phyloP scores from a whole-genome alignment of 2,888 invertebrate species.

The Cheilosia vernalis region DNA sequence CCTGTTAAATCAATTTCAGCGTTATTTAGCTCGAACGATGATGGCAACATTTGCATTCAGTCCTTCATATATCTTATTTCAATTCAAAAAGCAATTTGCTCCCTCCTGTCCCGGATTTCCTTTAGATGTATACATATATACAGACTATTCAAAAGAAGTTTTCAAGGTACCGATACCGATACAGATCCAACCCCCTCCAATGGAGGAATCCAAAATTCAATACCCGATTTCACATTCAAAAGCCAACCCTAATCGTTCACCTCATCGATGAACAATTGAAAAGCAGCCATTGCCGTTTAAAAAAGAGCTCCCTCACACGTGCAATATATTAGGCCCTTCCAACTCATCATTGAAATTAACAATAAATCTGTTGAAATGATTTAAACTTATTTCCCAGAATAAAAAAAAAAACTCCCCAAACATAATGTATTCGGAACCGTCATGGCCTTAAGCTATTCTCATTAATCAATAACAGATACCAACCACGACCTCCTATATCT shows the following conservation, averaged over 20 bases:
- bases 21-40: too few species aligned
- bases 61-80: too few species aligned
- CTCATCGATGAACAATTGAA: slow-evolving; percentile 2
- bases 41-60: too few species aligned
- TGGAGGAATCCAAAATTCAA: neutral
- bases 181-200: neutral
- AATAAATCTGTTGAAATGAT: slow-evolving; percentile 61
- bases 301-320: slow-evolving; percentile 17
- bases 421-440: neutral
- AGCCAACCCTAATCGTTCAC: slow-evolving; percentile 1
- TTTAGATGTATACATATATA: too few species aligned
- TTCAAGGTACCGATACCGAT: neutral
- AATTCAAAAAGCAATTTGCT: too few species aligned
- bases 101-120: too few species aligned
- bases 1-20: too few species aligned
- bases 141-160: neutral
- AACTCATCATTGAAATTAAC: slow-evolving; percentile 49
- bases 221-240: neutral
- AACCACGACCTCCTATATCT: neutral
- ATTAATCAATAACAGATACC: slow-evolving; percentile 67
- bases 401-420: neutral
- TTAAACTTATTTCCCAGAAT: slow-evolving; percentile 26
- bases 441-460: slow-evolving; percentile 31
- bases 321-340: neutral
- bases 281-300: neutral